phyloP scores from a whole-genome alignment of 2,888 invertebrate species.

The Sinopyrophorus schimmeli region DNA sequence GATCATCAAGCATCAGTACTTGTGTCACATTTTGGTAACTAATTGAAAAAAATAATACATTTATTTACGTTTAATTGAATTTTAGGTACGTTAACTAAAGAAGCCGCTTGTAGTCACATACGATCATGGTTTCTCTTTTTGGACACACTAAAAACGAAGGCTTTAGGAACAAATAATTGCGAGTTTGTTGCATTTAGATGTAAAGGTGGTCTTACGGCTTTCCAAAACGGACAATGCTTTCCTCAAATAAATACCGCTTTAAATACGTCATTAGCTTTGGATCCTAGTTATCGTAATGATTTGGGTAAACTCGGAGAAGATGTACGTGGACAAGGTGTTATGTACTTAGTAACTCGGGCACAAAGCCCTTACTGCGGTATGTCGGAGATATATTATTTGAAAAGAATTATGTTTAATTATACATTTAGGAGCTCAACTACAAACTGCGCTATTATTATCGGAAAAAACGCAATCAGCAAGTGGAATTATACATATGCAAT shows the following conservation, averaged over 20 bases:
- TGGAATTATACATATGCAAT: constrained; percentile 55
- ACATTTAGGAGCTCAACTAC: constrained; percentile 58
- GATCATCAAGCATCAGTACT: constrained; percentile 62
- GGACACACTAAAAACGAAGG: constrained; percentile 56
- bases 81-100: constrained; percentile 52
- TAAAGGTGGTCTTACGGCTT: constrained; percentile 57
- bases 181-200: constrained; percentile 61
- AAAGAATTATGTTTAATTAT: constrained; percentile 7
- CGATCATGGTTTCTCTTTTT: constrained; percentile 60
- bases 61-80: background rate
- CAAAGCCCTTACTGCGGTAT: constrained; percentile 61
- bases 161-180: constrained; percentile 46
- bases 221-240: constrained; percentile 60
- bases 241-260: constrained; percentile 50
- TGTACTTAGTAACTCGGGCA: constrained; percentile 60
- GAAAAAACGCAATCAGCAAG: constrained; percentile 52
- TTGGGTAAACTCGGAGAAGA: constrained; percentile 52
- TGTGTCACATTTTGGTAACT: constrained; percentile 59
- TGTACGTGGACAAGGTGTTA: constrained; percentile 56
- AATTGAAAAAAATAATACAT: background rate
- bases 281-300: constrained; percentile 42
- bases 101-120: constrained; percentile 63
- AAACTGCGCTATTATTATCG: constrained; percentile 56
- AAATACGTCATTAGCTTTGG: constrained; percentile 44
- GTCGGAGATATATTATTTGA: constrained; percentile 13